A percentile compares a stretch with the other conserved stretches of the same genome.
These are phyloP conservation scores for Fabriciana adippe DNA, from an alignment of 2,888 invertebrate species.

Conservation along the genomic window DNA sequence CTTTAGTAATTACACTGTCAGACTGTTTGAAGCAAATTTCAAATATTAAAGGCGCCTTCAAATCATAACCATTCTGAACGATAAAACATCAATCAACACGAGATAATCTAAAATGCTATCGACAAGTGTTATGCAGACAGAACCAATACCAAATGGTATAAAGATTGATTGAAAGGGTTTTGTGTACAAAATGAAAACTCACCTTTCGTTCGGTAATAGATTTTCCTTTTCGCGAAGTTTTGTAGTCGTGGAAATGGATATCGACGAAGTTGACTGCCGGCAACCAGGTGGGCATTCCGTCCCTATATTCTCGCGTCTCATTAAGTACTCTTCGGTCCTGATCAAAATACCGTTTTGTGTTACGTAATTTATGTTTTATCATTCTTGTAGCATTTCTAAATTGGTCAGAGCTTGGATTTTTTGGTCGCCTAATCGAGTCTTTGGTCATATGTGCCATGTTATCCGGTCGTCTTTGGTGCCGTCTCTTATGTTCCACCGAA, in stretches of 20 bases:
- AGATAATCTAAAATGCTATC: conserved; percentile 23
- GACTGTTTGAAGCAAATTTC: conserved; percentile 59
- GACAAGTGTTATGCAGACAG: not conserved
- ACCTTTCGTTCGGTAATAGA: conserved; percentile 67
- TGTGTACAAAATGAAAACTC: conserved; percentile 45
- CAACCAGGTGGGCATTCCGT: conserved; percentile 71
- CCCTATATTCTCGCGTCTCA: conserved; percentile 63
- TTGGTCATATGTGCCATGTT: conserved; percentile 55
- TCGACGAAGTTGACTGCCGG: conserved; percentile 73
- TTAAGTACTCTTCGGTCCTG: conserved; percentile 59
- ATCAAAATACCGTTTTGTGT: conserved; percentile 64
- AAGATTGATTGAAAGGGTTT: not conserved
- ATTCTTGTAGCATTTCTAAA: conserved; percentile 64
- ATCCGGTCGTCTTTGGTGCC: conserved; percentile 61
- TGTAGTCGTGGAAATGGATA: conserved; percentile 67
- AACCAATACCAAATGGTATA: not conserved
- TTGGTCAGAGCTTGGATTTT: conserved; percentile 53
- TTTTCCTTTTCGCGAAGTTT: conserved; percentile 49
- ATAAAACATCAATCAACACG: conserved; percentile 33
- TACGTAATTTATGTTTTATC: conserved; percentile 65
- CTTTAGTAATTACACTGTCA: conserved; percentile 74
- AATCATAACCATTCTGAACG: conserved; percentile 35
- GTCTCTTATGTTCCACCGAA: conserved; percentile 58
- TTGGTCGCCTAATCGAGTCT: conserved; percentile 55
- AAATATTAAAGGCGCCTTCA: conserved; percentile 45